phyloP scores from a whole-genome alignment of 2,797 vertebrate genomes.

The Semotilus atromaculatus region DNA sequence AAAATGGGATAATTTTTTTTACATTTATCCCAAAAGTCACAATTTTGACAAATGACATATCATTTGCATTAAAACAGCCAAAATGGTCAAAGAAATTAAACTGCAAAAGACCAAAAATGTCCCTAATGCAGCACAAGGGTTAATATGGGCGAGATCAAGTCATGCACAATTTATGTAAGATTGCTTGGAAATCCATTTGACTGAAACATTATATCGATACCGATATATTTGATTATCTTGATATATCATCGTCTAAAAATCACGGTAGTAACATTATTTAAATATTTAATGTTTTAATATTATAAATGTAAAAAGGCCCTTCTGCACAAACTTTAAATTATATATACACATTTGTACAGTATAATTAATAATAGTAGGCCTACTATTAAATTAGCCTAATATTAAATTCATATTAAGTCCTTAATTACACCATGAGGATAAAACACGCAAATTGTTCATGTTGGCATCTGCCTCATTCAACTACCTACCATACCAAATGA shows the following conservation, averaged over 20 bases:
- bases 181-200: background rate
- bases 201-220: no score
- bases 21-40: no score
- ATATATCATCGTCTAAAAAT: background rate
- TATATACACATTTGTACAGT: background rate
- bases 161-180: background rate
- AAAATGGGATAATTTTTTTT: no score
- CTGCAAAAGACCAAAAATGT: no score
- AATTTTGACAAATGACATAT: no score
- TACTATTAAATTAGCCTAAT: background rate
- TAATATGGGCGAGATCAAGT: background rate
- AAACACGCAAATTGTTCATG: background rate
- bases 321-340: background rate
- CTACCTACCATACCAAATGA: background rate
- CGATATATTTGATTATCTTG: no score
- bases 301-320: no score
- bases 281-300: background rate
- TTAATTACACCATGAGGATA: background rate
- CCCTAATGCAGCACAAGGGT: no score
- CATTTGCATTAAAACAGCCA: no score
- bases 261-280: background rate
- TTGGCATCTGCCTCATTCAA: background rate
- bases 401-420: background rate
- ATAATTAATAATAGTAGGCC: background rate
- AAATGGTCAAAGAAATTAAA: no score